phyloP scores from a whole-genome alignment of 2,797 vertebrate genomes.

The Pampus argenteus region DNA sequence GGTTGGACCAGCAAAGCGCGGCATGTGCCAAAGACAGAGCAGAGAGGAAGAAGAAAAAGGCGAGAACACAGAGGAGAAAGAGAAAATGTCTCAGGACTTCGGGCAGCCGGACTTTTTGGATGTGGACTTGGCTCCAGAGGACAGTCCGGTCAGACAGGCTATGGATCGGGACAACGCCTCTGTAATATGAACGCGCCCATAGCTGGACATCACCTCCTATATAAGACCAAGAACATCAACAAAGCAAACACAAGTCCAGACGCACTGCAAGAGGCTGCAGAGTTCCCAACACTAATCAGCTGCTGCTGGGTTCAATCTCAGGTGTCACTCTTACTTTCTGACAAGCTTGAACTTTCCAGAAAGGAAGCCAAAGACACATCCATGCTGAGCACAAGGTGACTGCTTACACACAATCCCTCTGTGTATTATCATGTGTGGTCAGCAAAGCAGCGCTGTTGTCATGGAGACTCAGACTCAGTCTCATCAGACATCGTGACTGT shows the following conservation, averaged over 20 bases:
- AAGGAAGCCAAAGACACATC: constrained; percentile 37
- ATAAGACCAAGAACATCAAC: neutral
- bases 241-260: neutral
- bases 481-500: neutral
- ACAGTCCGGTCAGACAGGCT: constrained; percentile 29
- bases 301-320: constrained; percentile 43
- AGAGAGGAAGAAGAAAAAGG: neutral
- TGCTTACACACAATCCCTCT: constrained; percentile 1
- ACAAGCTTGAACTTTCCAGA: constrained; percentile 35
- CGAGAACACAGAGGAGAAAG: constrained; percentile 15
- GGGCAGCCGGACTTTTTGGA: constrained; percentile 74
- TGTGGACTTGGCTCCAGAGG: constrained; percentile 52
- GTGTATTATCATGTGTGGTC: neutral
- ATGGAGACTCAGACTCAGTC: no score
- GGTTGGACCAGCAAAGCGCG: constrained; percentile 86
- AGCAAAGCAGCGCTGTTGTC: constrained; percentile 16
- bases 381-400: constrained; percentile 13
- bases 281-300: neutral
- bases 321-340: constrained; percentile 26
- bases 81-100: constrained; percentile 41
- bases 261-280: neutral
- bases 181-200: constrained; percentile 23
- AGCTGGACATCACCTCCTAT: neutral
- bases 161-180: constrained; percentile 16
- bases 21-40: constrained; percentile 17